These are phyloP conservation scores for Petrocephalus zakoni DNA, from an alignment of 2,113 vertebrate genomes.

Conservation along the genomic window DNA sequence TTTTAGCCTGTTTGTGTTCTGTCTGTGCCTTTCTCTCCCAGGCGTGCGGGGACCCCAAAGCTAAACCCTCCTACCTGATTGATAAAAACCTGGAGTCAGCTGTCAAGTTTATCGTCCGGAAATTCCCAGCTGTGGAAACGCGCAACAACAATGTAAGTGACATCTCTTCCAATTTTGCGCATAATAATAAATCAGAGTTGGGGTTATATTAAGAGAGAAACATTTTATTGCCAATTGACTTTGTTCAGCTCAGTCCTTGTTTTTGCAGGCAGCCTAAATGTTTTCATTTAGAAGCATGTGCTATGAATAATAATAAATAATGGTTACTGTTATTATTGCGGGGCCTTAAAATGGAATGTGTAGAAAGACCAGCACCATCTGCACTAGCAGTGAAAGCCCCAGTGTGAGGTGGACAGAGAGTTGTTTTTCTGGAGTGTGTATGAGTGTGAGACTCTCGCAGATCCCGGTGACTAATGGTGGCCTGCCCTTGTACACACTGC, in stretches of 20 bases:
- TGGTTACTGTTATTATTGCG: not conserved
- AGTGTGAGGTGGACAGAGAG: not conserved
- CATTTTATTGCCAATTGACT: not conserved
- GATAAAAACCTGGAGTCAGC: conserved; percentile 98
- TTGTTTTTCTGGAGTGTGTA: not conserved
- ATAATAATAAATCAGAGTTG: not conserved
- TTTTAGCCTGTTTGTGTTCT: conserved; percentile 63
- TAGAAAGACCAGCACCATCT: not conserved
- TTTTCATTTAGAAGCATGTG: not conserved
- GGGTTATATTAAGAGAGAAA: not conserved
- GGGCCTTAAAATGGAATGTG: not conserved
- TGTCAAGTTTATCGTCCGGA: conserved; percentile 97
- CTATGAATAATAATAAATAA: not conserved
- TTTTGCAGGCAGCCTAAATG: not conserved
- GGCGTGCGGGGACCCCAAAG: conserved; percentile 97
- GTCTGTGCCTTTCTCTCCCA: conserved; percentile 47
- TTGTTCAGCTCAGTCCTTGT: not conserved
- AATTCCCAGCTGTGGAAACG: conserved; percentile 95
- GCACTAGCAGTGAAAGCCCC: not conserved
- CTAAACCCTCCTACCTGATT: conserved; percentile 95
- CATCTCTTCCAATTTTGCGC: not conserved
- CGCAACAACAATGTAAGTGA: conserved; percentile 96
- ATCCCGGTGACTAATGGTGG: conserved; percentile 7
- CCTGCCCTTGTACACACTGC: not conserved
- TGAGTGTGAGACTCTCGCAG: not conserved